These are phyloP conservation scores for Baronia brevicornis DNA, from an alignment of 2,888 invertebrate species.

Conservation along the genomic window DNA sequence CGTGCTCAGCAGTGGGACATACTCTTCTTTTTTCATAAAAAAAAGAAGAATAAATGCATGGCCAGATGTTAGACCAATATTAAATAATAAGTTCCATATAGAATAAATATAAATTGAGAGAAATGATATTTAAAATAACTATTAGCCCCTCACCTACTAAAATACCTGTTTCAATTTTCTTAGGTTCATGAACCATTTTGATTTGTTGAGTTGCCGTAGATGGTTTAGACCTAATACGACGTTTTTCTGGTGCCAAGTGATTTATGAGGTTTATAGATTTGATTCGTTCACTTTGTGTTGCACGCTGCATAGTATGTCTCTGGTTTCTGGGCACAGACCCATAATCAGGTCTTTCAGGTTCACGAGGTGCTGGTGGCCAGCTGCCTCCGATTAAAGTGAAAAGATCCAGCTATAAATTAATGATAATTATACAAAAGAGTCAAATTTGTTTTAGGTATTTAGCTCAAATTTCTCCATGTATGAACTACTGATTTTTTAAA, in stretches of 20 bases:
- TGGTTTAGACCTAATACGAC: slow-evolving; percentile 40
- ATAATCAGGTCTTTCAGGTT: slow-evolving; percentile 48
- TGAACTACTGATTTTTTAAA: too few relatives aligned
- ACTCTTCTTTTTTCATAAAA: too few relatives aligned
- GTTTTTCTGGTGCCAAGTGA: slow-evolving; percentile 66
- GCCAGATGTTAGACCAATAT: too few relatives aligned
- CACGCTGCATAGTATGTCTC: slow-evolving; percentile 55
- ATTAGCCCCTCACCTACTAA: slow-evolving; percentile 59
- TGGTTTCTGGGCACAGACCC: slow-evolving; percentile 41
- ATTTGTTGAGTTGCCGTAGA: slow-evolving; percentile 26
- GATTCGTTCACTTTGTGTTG: slow-evolving; percentile 59
- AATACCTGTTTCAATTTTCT: slow-evolving; percentile 63
- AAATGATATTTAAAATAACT: slow-evolving; percentile 5
- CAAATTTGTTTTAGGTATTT: too few relatives aligned
- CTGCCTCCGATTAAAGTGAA: slow-evolving; percentile 64
- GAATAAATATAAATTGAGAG: too few relatives aligned
- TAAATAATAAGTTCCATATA: too few relatives aligned
- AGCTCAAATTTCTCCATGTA: too few relatives aligned
- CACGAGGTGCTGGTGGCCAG: slow-evolving; percentile 65
- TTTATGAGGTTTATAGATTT: slow-evolving; percentile 77
- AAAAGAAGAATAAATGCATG: too few relatives aligned
- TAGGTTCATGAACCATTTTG: slow-evolving; percentile 66
- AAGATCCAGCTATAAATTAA: slow-evolving; percentile 60
- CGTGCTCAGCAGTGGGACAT: too few relatives aligned
- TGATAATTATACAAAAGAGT: too few relatives aligned